Percentiles rank a stretch among this genome's conserved stretches.
phyloP scores from a whole-genome alignment of 2,888 invertebrate species.

The Patella pellucida region DNA sequence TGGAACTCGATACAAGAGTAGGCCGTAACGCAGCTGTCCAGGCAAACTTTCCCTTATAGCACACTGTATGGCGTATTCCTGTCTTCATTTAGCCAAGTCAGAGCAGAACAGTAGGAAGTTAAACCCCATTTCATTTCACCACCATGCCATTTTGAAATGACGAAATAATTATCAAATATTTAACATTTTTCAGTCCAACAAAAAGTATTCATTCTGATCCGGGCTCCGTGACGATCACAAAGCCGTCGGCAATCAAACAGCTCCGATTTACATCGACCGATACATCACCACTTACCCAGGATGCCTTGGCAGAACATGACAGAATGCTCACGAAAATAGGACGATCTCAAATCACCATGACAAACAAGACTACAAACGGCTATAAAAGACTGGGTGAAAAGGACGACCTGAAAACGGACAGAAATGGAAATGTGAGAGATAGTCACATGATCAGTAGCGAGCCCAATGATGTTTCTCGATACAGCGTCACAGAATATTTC shows the following conservation, averaged over 20 bases:
- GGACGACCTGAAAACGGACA: background rate
- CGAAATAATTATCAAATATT: background rate
- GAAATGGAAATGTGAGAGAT: constrained; percentile 4
- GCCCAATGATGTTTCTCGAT: constrained; percentile 42
- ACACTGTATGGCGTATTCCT: too few species aligned
- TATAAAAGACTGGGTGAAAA: background rate
- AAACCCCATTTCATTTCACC: too few species aligned
- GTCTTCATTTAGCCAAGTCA: too few species aligned
- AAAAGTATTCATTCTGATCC: constrained; percentile 25
- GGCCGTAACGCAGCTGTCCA: too few species aligned
- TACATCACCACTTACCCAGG: background rate
- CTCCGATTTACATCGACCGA: background rate
- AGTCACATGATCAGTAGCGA: background rate
- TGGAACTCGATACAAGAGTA: too few species aligned
- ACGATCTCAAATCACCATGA: background rate
- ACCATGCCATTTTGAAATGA: too few species aligned
- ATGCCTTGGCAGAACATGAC: constrained; percentile 6
- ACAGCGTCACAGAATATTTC: constrained; percentile 62
- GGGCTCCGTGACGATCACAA: background rate
- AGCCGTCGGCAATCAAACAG: background rate
- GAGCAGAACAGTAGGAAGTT: too few species aligned
- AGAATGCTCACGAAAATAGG: background rate
- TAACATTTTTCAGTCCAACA: constrained; percentile 13
- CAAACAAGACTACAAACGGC: background rate
- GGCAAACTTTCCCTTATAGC: too few species aligned